A percentile compares a stretch with the other conserved stretches of the same genome.
Conservation (phyloP, 1,140 invertebrate genomes). For the Ruditapes philippinarum region DNA sequence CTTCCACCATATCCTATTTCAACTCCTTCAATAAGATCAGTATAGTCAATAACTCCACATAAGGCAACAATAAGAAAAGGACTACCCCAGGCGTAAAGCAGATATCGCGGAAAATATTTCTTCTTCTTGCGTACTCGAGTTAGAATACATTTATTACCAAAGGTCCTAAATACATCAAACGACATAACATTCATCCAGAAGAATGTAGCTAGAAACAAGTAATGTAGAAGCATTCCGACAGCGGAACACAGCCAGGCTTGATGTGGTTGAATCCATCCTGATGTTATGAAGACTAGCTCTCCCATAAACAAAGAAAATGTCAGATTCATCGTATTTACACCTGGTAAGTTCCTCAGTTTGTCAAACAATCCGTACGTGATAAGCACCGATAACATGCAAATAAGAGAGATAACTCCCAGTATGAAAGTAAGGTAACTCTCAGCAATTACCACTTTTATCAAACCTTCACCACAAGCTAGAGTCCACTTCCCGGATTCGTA, state of each 20-base stretch:
- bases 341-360: conserved; percentile 88
- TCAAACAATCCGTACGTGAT: conserved; percentile 87
- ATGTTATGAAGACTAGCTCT: conserved; percentile 87
- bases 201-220: conserved; percentile 88
- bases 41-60: conserved; percentile 87
- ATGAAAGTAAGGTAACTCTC: conserved; percentile 80
- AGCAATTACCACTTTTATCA: conserved; percentile 67
- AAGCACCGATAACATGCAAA: conserved; percentile 81
- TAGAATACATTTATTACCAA: conserved; percentile 84
- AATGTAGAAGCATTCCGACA: conserved; percentile 87
- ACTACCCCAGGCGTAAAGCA: conserved; percentile 88
- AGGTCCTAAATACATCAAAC: conserved; percentile 90
- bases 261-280: conserved; percentile 67
- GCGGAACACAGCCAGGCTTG: conserved; percentile 77
- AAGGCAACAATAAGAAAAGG: conserved; percentile 87
- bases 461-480: conserved; percentile 67
- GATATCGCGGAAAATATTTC: conserved; percentile 87
- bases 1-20: conserved; percentile 77
- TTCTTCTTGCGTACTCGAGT: conserved; percentile 73
- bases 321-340: conserved; percentile 88
- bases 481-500: not conserved
- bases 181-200: conserved; percentile 90
- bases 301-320: conserved; percentile 87
- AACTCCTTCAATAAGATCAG: conserved; percentile 77
- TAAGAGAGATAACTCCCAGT: conserved; percentile 80